Evolutionary conservation across 2,797 vertebrate species (phyloP).

Genomic region (Fistularia tabacaria): DNA sequence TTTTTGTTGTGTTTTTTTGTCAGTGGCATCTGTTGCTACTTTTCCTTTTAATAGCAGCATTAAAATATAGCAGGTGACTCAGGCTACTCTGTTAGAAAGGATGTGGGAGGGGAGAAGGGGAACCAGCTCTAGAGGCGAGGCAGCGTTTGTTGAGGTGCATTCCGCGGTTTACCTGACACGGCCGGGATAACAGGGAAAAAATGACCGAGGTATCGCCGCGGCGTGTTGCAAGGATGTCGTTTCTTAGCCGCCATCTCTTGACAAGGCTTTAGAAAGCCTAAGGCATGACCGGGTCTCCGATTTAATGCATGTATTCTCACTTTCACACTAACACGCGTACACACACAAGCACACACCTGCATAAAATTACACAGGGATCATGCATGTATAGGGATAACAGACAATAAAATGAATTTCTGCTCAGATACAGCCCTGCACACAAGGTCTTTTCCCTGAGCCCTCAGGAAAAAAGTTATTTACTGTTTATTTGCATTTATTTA

Average conservation of each 20-base stretch:
- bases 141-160: constrained; percentile 33
- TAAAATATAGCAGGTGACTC: constrained; percentile 52
- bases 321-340: too few relatives aligned
- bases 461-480: too few relatives aligned
- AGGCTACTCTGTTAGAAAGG: constrained; percentile 25
- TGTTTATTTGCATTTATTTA: constrained; percentile 1
- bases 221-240: constrained; percentile 20
- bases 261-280: constrained; percentile 33
- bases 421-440: background rate
- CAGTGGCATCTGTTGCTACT: constrained; percentile 55
- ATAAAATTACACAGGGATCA: constrained; percentile 4
- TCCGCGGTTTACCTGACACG: constrained; percentile 44
- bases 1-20: constrained; percentile 44
- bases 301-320: background rate
- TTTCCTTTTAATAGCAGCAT: constrained; percentile 58
- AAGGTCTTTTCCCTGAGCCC: too few relatives aligned
- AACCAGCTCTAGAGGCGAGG: constrained; percentile 9
- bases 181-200: constrained; percentile 32
- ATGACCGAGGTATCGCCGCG: constrained; percentile 38
- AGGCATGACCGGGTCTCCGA: constrained; percentile 19
- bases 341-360: background rate
- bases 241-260: constrained; percentile 25
- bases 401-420: constrained; percentile 17
- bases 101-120: constrained; percentile 12
- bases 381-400: background rate